Percentiles rank a stretch among this genome's conserved stretches.
Evolutionary conservation across 2,113 vertebrate species (phyloP).

Genomic region (Monopterus albus): DNA sequence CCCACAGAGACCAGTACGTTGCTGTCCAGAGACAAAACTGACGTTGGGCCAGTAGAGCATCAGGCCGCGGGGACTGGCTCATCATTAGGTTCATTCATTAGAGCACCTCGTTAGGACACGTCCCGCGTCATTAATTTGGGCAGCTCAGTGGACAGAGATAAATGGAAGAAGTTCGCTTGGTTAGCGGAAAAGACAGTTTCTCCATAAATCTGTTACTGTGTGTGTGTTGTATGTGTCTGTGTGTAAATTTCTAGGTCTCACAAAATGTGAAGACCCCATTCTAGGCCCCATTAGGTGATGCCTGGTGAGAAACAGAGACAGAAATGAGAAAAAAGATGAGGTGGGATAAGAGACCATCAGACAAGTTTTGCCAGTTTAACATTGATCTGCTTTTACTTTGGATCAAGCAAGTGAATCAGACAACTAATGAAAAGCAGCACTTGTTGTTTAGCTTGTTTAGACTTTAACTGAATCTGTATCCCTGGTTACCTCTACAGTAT

Average conservation of each 20-base stretch:
- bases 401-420: too few relatives aligned
- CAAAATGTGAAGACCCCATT: conserved; percentile 9
- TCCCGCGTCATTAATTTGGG: conserved; percentile 45
- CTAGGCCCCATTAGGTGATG: conserved; percentile 20
- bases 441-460: too few relatives aligned
- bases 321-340: neutral
- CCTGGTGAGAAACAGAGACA: conserved; percentile 13
- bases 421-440: too few relatives aligned
- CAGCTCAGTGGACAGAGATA: conserved; percentile 29
- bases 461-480: too few relatives aligned
- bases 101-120: conserved; percentile 41
- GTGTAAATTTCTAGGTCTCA: neutral
- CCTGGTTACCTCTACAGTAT: too few relatives aligned
- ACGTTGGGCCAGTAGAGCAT: neutral
- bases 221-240: conserved; percentile 11
- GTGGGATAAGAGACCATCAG: conserved; percentile 5
- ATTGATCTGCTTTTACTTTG: neutral
- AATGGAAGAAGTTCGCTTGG: conserved; percentile 35
- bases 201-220: conserved; percentile 16
- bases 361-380: neutral
- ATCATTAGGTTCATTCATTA: conserved; percentile 42
- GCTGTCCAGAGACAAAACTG: conserved; percentile 9
- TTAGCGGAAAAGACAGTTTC: conserved; percentile 3
- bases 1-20: neutral
- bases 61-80: neutral